Evolutionary conservation across 2,797 vertebrate genomes (phyloP), one percentile per base, ranked within the genome.

Genomic region (Urocyon cinereoargenteus): DNA sequence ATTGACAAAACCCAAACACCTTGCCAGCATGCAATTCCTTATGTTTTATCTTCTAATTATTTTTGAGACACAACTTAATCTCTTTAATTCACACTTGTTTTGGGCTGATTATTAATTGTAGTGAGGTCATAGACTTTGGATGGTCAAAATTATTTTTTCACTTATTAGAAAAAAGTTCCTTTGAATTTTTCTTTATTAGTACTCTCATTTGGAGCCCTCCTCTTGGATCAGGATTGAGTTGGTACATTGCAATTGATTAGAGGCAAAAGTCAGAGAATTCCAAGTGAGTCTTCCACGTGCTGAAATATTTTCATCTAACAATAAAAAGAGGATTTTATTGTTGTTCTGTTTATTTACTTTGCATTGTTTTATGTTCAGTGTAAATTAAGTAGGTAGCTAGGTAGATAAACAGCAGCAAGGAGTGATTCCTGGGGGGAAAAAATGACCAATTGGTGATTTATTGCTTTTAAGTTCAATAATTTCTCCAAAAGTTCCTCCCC

Each of bases 391-490:
- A 88, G 8, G 7, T 55, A 72, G 19, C 6, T 45, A 91, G 21
- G 55, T 4, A 85, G 53, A 82, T 24, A 90, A 70, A n/a, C 18
- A 72, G 9, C 28, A 87, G 3, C n/a, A 78, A 62, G 2, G 1
- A 78, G 19, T 34, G 11, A 59, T 94, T 95, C 21, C 62, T 93
- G 31, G 68, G 97, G 57, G n/a, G 4, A 90, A 90, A 79, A 90
- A 73, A 91, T 78, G 0, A 18, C 15, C 49, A 81, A 1, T 87
- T 73, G 8, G 14, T 96, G 16, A 75, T 81, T 96, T 64, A 59
- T 66, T 88, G 9, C 66, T 98, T 87, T 84, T 66, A 86, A 26
- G 2, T 93, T 98, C 72, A 93, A 7, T 92, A 73, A 94, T 97
- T 96, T 97, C 12, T 96, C 18, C 77, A 78, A 96, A 90, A 62